These are phyloP conservation scores for Taenioides sp. DNA, from an alignment of 2,797 vertebrate species.

Conservation along the genomic window DNA sequence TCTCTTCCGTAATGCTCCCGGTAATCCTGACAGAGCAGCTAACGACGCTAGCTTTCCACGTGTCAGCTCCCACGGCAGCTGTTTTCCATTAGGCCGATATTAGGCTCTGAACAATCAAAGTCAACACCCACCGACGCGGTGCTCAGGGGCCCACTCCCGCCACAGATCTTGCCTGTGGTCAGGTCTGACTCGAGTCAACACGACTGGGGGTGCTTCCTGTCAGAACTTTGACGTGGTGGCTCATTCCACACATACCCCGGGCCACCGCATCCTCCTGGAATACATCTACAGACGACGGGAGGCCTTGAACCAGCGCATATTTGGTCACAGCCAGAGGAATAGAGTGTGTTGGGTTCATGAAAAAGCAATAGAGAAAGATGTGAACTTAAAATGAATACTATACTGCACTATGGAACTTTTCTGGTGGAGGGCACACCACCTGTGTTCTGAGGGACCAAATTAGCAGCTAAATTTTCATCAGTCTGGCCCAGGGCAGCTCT, in stretches of 20 bases:
- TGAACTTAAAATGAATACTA: neutral
- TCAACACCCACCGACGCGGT: slow-evolving; percentile 47
- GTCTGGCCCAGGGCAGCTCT: too few species aligned
- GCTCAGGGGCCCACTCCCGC: slow-evolving; percentile 18
- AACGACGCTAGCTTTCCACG: slow-evolving; percentile 50
- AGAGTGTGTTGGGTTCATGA: neutral
- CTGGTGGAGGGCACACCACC: too few species aligned
- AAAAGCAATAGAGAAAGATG: neutral
- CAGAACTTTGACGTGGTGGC: neutral
- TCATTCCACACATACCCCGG: slow-evolving; percentile 8
- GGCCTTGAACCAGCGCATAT: neutral
- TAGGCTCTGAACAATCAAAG: slow-evolving; percentile 68
- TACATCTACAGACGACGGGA: neutral
- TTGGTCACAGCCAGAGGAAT: neutral
- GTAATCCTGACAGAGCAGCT: slow-evolving; percentile 50
- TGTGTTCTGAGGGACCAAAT: too few species aligned
- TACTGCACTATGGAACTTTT: neutral
- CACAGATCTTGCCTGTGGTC: slow-evolving; percentile 26
- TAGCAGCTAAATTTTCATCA: too few species aligned
- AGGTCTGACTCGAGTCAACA: slow-evolving; percentile 29
- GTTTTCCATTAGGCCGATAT: slow-evolving; percentile 75
- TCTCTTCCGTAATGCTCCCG: slow-evolving; percentile 36
- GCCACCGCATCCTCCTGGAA: slow-evolving; percentile 5
- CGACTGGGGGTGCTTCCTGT: slow-evolving; percentile 17
- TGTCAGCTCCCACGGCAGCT: slow-evolving; percentile 61